Evolutionary conservation across 1,140 invertebrate species (phyloP).

Genomic region (Piezodorus guildinii): DNA sequence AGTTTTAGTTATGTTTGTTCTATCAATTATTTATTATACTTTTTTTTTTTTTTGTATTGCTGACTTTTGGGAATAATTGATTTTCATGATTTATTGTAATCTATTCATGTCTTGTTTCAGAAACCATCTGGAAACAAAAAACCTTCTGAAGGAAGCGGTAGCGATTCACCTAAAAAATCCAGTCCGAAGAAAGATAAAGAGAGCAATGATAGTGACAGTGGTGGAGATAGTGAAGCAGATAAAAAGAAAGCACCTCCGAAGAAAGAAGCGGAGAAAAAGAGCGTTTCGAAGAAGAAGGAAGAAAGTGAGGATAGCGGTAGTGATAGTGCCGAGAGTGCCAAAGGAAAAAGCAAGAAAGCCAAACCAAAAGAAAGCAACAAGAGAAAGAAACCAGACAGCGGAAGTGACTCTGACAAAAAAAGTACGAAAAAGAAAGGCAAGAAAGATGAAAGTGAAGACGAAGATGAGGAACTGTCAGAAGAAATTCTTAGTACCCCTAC

Average conservation of each 20-base stretch:
- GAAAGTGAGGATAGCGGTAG: slow-evolving; percentile 30
- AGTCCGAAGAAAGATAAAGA: neutral
- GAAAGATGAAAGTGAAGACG: slow-evolving; percentile 31
- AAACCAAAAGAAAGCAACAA: slow-evolving; percentile 20
- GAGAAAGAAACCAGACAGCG: slow-evolving; percentile 2
- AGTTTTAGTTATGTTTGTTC: too few species aligned
- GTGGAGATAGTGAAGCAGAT: neutral
- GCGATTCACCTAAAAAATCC: neutral
- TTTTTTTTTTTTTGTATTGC: too few species aligned
- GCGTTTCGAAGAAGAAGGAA: slow-evolving; percentile 10
- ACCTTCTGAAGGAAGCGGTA: too few species aligned
- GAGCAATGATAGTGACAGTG: neutral
- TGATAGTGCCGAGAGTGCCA: slow-evolving; percentile 13
- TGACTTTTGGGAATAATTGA: too few species aligned
- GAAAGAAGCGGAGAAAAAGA: neutral
- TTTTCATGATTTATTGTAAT: too few species aligned
- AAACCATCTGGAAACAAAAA: too few species aligned
- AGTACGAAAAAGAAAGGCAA: slow-evolving; percentile 29
- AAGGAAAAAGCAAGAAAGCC: slow-evolving; percentile 29
- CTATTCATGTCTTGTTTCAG: too few species aligned
- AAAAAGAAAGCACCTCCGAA: slow-evolving; percentile 8
- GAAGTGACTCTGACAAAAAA: slow-evolving; percentile 28
- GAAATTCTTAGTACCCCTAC: slow-evolving; percentile 35
- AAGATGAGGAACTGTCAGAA: slow-evolving; percentile 35
- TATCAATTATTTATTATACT: too few species aligned